Percentiles rank a stretch among this genome's conserved stretches.
These are phyloP conservation scores for Sebastes minor DNA, from an alignment of 2,797 vertebrate species.

Conservation along the genomic window DNA sequence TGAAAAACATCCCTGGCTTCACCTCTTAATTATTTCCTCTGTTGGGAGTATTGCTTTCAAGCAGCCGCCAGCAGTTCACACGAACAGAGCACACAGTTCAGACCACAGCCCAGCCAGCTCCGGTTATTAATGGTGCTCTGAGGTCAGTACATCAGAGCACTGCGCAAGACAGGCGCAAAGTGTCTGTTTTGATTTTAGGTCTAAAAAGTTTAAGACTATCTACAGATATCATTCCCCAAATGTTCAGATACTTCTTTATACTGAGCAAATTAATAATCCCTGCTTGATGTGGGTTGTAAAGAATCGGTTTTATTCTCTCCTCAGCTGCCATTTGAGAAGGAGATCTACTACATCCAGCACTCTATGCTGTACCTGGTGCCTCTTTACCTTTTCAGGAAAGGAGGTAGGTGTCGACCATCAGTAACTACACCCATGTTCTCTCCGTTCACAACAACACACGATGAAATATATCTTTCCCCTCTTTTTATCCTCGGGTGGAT, in stretches of 20 bases:
- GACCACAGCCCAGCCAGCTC: background rate
- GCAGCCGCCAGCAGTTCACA: background rate
- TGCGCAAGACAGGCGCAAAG: background rate
- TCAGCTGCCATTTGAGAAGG: slow-evolving; percentile 97
- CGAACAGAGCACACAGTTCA: background rate
- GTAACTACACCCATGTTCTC: too few relatives aligned
- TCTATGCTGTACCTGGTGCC: slow-evolving; percentile 97
- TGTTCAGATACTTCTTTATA: background rate
- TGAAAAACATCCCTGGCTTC: background rate
- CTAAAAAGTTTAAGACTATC: background rate
- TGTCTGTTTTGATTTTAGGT: background rate
- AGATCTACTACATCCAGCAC: slow-evolving; percentile 98
- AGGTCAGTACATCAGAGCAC: background rate
- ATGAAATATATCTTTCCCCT: background rate
- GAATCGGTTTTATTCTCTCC: slow-evolving; percentile 26
- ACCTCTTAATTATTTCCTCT: background rate
- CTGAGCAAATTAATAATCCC: background rate
- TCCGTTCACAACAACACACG: background rate
- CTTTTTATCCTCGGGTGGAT: background rate
- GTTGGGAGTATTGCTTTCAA: too few relatives aligned
- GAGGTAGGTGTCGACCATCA: slow-evolving; percentile 84
- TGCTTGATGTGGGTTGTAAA: background rate
- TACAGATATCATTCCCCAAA: background rate
- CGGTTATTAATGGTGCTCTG: background rate
- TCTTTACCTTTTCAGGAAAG: slow-evolving; percentile 94